Evolutionary conservation across 2,797 vertebrate genomes (phyloP), one percentile per base, ranked within the genome.

Genomic region (Holocentrus rufus): DNA sequence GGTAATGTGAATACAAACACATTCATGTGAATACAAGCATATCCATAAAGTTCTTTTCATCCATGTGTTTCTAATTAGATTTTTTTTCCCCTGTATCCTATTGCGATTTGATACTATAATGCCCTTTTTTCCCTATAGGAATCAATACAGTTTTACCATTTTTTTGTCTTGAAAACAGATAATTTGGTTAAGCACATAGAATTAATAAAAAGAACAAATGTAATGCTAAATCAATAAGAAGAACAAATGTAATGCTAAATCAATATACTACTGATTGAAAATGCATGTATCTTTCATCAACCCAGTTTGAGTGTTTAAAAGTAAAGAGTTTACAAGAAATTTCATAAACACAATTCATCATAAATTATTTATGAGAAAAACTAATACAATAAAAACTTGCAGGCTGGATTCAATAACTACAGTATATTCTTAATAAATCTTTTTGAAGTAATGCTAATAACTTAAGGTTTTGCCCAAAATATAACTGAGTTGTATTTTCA

Each of bases 111-210:
- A 4, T 15, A 11, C 22, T 44, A 14, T 22, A 59, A 3, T 46
- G 20, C 42, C 52, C 23, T 54, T 13, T 20, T 74, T 63, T 31
- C 27, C 7, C 50, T n/a, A 52, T 20, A 27, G 55, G 30, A 59
- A 10, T 42, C 67, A 56, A 22, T 22, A 20, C 27, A 39, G 2
- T 64, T 47, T 46, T 0, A 44, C n/a, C 42, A n/a, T 73, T 0
- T 13, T 46, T 66, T 67, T 5, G 27, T 62, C n/a, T 65, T 17
- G 9, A 66, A 49, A 62, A 8, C 14, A 36, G 4, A 67, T 52
- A 5, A 52, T 9, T 59, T 62, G 20, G 22, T 42, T 63, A 11
- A 53, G 7, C 9, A 57, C 15, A 67, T 56, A 42, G 31, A 52
- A 20, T 36, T 5, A 23, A 23, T n/a, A 31, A 20, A n/a, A 59